Evolutionary conservation across 2,888 invertebrate species (phyloP).

Genomic region (Hanleya hanleyi): DNA sequence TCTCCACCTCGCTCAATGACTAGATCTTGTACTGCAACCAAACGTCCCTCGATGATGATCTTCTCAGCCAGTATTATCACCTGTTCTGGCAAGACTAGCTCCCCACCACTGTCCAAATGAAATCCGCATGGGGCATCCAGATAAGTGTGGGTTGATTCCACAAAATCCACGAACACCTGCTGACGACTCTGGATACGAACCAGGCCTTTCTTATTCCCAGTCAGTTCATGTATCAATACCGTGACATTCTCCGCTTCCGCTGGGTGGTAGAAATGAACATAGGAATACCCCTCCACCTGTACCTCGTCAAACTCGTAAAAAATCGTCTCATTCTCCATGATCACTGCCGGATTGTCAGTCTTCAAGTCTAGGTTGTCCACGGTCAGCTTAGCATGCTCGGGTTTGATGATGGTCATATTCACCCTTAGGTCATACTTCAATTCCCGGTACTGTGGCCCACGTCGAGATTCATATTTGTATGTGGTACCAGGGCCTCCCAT

Average conservation of each 20-base stretch:
- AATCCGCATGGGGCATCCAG: slow-evolving; percentile 59
- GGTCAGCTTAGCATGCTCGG: slow-evolving; percentile 53
- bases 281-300: slow-evolving; percentile 53
- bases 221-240: slow-evolving; percentile 51
- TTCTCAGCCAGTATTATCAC: slow-evolving; percentile 48
- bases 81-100: slow-evolving; percentile 51
- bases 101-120: slow-evolving; percentile 53
- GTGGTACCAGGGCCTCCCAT: slow-evolving; percentile 58
- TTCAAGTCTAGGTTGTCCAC: slow-evolving; percentile 45
- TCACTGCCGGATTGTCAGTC: slow-evolving; percentile 52
- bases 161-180: slow-evolving; percentile 48
- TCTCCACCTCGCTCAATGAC: slow-evolving; percentile 49
- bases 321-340: slow-evolving; percentile 50
- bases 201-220: slow-evolving; percentile 57
- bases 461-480: slow-evolving; percentile 56
- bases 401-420: slow-evolving; percentile 45
- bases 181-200: slow-evolving; percentile 50
- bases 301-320: slow-evolving; percentile 58
- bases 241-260: slow-evolving; percentile 38
- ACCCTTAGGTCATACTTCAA: slow-evolving; percentile 57
- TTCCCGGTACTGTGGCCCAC: slow-evolving; percentile 58
- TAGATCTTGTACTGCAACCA: slow-evolving; percentile 53
- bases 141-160: slow-evolving; percentile 58
- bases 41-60: slow-evolving; percentile 46
- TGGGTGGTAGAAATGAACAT: slow-evolving; percentile 59